Evolutionary conservation across 2,113 vertebrate species (phyloP), one percentile per base, ranked within the genome.

Genomic region (Brachyhypopomus occidentalis): DNA sequence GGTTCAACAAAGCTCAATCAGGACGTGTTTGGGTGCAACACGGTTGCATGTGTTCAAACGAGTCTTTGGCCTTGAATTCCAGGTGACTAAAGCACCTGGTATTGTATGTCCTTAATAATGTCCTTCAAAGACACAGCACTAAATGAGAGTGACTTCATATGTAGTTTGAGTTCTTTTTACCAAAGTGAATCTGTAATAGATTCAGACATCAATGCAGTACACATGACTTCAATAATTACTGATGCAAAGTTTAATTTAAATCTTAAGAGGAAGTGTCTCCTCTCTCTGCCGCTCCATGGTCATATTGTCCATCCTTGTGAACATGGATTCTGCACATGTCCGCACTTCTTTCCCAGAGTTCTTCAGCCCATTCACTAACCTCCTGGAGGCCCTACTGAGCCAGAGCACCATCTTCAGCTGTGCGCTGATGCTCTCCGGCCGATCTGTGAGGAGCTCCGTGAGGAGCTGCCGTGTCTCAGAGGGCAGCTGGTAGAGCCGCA

Each of bases 401-500:
- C 36, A 74, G 59, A 27, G 20, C 72, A 70, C 20, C 30, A 36
- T 77, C 5, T 84, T 63, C 12, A 56, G 52, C 27, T 22, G 82
- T 25, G 48, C 19, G 0, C 70, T 72, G 22, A 79, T 1, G 8
- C 30, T 63, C 12, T 45, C 48, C 30, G 25, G 64, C 3, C 22
- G 12, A 66, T 55, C 66, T 11, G 83, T 73, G 63, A 80, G 58
- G 7, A 94, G 88, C 0, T 93, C 92, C 20, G 60, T 48, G 8
- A 98, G 78, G 55, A 99, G 92, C 0, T 27, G 86, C 3, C 81
- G 83, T 4, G 82, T 88, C 89, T 97, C 92, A 0, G 93, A 89
- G 34, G 97, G 97, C 82, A 98, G 86, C 0, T 90, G 86, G 2
- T 95, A 96, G 58, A 95, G 84, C 0, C 92, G 92, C 79, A 93